Base-by-base conservation (phyloP, 2,888 invertebrate genomes). In the Drosophila rubida region DNA sequence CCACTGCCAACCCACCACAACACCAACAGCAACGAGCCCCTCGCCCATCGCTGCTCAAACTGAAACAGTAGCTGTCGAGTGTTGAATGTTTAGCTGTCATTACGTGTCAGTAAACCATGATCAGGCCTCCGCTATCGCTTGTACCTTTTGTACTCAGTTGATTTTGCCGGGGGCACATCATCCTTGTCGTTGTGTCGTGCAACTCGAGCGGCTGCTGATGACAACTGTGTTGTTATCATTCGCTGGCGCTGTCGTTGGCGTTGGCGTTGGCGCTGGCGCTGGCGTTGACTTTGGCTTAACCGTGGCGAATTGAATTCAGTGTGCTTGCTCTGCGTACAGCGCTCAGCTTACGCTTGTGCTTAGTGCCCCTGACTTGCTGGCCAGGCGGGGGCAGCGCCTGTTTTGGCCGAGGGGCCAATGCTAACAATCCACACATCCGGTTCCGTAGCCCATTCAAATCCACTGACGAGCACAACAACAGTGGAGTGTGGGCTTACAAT, bases 61-160 rank as follows among this genome's bases (percentile, higher is more conserved):
- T 59, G 61, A 59, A 71, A 65, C 65, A 71, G 78, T 76, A 61
- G 67, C 71, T 69, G 75, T 59, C 77, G 73, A 78, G 73, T 79
- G 84, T 75, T 76, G 82, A 82, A 69, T 73, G 78, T 76, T 85
- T 80, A 75, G 89, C 86, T 80, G 87, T 80, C 87, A 89, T 87
- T 87, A 87, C 65, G 85, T 89, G 89, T 87, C 87, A 78, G 76
- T 89, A 75, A 89, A 79, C 89, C 83, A 69, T 77, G 86, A 87
- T 85, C 78, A 70, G 69, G 27, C 48, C 53, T 44, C 39, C 32
- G 5, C 32, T n/a, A 32, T 32, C 11, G 32, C 32, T 32, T 32
- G 5, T 46, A 23, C 22, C 16, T 45, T 53, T 23, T 48, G 48
- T 54, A 6, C 39, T 22, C 9, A 13, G 19, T 19, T 55, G 19